phyloP scores from a whole-genome alignment of 2,113 vertebrate species.

The Ameiurus melas region DNA sequence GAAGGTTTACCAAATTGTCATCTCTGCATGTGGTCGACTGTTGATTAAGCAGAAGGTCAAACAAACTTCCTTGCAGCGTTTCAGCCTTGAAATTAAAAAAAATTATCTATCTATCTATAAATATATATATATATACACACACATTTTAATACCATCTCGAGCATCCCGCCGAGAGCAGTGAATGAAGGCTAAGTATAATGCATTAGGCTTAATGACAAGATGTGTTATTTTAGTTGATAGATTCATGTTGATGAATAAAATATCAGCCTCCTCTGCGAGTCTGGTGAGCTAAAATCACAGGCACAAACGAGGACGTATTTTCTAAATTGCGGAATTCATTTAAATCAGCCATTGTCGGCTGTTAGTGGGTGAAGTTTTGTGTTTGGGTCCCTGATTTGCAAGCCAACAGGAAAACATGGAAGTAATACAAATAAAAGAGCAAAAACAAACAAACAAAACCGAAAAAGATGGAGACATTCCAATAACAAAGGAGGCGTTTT shows the following conservation, averaged over 20 bases:
- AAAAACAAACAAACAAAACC: no score
- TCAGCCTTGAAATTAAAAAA: constrained; percentile 37
- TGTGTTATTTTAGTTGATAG: constrained; percentile 49
- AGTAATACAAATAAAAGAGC: not conserved
- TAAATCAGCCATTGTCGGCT: not conserved
- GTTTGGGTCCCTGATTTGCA: not conserved
- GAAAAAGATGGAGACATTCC: not conserved
- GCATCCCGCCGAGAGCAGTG: constrained; percentile 46
- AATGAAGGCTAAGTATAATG: constrained; percentile 55
- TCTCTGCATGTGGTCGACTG: constrained; percentile 12
- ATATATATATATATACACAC: not conserved
- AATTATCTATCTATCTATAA: not conserved
- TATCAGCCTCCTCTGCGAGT: constrained; percentile 35
- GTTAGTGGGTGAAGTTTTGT: constrained; percentile 3
- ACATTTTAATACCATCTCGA: constrained; percentile 43
- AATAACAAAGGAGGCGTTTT: not conserved
- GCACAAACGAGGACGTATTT: not conserved
- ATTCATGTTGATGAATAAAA: constrained; percentile 51
- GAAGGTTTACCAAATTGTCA: constrained; percentile 2
- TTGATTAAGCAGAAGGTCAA: constrained; percentile 48
- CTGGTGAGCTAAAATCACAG: constrained; percentile 15
- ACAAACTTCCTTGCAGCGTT: constrained; percentile 23
- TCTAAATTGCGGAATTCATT: constrained; percentile 40
- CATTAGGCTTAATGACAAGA: constrained; percentile 61
- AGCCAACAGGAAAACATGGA: not conserved